Percentiles rank a stretch among this genome's conserved stretches.
Evolutionary conservation across 2,888 invertebrate genomes (phyloP).

Genomic region (Acrocera orbiculus): DNA sequence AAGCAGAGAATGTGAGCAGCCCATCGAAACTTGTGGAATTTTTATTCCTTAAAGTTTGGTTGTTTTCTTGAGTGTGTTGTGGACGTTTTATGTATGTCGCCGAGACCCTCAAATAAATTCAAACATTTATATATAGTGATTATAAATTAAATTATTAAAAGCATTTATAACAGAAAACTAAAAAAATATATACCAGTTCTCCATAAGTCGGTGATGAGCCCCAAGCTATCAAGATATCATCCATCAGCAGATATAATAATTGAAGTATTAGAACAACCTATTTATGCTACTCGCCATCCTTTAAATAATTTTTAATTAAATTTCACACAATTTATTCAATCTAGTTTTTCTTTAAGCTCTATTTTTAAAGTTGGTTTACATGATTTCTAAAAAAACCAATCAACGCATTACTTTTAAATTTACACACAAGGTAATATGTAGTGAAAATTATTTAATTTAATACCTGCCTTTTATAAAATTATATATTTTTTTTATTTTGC

Average conservation of each 20-base stretch:
- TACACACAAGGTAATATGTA: too few species aligned
- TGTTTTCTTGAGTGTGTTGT: constrained; percentile 77
- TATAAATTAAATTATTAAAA: not conserved
- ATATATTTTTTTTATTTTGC: too few species aligned
- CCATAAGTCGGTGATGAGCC: constrained; percentile 86
- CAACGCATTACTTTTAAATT: too few species aligned
- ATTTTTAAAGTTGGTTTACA: too few species aligned
- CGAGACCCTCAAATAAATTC: constrained; percentile 50
- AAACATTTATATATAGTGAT: not conserved
- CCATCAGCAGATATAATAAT: constrained; percentile 79
- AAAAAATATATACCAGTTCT: constrained; percentile 47
- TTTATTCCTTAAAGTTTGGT: constrained; percentile 54
- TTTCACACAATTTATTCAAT: too few species aligned
- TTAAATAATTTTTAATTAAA: too few species aligned
- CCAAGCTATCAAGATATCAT: constrained; percentile 78
- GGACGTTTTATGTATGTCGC: constrained; percentile 75
- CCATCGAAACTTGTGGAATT: constrained; percentile 64
- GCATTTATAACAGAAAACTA: constrained; percentile 3
- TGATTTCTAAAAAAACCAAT: too few species aligned
- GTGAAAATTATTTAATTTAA: too few species aligned
- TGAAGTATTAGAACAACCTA: constrained; percentile 70
- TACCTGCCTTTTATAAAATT: too few species aligned
- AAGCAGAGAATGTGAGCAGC: constrained; percentile 66
- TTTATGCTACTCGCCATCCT: constrained; percentile 78
- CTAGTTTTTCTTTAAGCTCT: too few species aligned